These are phyloP conservation scores for Microtus ochrogaster DNA, from an alignment of 2,113 vertebrate genomes.

Conservation along the genomic window DNA sequence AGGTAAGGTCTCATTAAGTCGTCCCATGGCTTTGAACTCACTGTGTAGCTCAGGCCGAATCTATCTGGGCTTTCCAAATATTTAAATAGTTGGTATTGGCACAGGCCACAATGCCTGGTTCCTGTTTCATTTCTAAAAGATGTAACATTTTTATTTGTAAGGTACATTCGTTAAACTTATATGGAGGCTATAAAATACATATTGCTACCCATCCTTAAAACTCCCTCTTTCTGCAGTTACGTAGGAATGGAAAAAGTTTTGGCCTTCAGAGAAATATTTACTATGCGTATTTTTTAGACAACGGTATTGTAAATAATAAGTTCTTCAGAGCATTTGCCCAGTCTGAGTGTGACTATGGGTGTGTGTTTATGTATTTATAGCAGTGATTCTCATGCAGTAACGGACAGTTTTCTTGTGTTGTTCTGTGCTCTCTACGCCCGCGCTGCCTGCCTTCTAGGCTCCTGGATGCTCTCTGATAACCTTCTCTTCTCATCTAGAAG, in stretches of 20 bases:
- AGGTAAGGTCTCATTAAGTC: background rate
- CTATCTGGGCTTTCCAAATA: background rate
- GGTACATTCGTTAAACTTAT: background rate
- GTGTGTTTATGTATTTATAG: background rate
- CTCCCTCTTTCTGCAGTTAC: background rate
- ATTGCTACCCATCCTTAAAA: background rate
- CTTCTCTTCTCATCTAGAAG: background rate
- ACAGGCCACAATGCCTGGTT: background rate
- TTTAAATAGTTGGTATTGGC: background rate
- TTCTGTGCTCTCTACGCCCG: background rate
- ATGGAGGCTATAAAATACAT: background rate
- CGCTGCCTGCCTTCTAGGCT: background rate
- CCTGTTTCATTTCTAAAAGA: slow-evolving; percentile 16
- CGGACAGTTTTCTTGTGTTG: background rate
- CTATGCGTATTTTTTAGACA: background rate
- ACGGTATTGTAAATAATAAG: background rate
- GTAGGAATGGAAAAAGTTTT: background rate
- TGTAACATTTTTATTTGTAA: background rate
- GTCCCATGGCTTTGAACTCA: background rate
- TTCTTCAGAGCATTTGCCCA: background rate
- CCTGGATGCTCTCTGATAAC: background rate
- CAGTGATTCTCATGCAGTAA: background rate
- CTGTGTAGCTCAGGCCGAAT: background rate
- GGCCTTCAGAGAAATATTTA: background rate
- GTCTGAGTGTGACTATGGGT: background rate